Conservation (phyloP, 2,113 vertebrate species). For the Oryctolagus cuniculus region DNA sequence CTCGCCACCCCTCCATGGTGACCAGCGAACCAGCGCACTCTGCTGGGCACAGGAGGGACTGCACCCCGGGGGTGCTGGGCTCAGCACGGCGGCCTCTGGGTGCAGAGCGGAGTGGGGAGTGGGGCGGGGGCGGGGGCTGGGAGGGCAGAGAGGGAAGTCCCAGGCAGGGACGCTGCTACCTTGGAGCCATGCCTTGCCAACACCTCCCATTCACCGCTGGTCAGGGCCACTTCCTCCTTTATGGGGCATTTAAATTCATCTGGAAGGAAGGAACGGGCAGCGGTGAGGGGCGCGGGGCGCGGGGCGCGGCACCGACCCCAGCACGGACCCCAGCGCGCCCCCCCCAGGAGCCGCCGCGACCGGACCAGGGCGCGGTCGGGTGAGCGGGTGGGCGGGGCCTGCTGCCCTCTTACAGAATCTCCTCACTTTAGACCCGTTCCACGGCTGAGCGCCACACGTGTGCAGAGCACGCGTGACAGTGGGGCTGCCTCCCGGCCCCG, state of each 20-base stretch:
- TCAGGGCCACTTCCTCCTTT: constrained; percentile 95
- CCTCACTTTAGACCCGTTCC: background rate
- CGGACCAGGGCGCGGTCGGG: too few species aligned
- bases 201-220: constrained; percentile 97
- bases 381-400: too few species aligned
- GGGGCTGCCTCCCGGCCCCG: too few species aligned
- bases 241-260: constrained; percentile 96
- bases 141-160: background rate
- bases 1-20: too few species aligned
- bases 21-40: too few species aligned
- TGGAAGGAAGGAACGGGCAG: constrained; percentile 74
- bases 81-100: too few species aligned
- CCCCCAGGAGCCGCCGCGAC: background rate
- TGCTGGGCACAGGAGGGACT: too few species aligned
- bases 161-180: constrained; percentile 85
- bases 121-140: background rate
- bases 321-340: too few species aligned
- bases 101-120: background rate
- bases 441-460: background rate
- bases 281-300: background rate
- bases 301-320: too few species aligned
- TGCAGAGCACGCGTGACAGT: fast-evolving
- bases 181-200: constrained; percentile 96
- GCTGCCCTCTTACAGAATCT: too few species aligned
- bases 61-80: too few species aligned